phyloP scores from a whole-genome alignment of 2,113 vertebrate species.

The Antechinus flavipes region DNA sequence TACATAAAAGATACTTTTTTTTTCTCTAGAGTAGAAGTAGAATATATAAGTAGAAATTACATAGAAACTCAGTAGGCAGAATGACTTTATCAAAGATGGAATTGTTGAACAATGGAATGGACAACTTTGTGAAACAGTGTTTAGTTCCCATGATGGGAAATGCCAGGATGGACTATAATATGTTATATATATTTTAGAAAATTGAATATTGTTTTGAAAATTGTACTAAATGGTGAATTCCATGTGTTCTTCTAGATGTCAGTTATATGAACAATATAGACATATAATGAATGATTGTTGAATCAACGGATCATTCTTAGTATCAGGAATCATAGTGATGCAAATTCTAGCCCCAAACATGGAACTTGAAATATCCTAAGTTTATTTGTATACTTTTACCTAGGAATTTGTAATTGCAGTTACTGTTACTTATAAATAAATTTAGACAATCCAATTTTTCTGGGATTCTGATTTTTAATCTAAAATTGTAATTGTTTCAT shows the following conservation, averaged over 20 bases:
- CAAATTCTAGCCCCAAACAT: neutral
- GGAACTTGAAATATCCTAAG: neutral
- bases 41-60: neutral
- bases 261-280: neutral
- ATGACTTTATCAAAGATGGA: slow-evolving; percentile 13
- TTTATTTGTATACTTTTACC: neutral
- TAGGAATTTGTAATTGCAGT: neutral
- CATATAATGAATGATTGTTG: neutral
- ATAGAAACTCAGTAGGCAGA: slow-evolving; percentile 2
- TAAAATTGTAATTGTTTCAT: neutral
- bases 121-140: neutral
- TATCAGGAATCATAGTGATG: neutral
- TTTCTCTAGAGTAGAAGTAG: neutral
- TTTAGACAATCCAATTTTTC: neutral
- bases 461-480: neutral
- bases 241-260: neutral
- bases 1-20: neutral
- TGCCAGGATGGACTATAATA: neutral
- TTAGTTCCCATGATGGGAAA: neutral
- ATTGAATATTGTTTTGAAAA: neutral
- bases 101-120: neutral
- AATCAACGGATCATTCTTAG: neutral
- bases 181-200: neutral
- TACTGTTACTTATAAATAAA: neutral
- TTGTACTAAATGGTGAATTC: neutral